phyloP scores from a whole-genome alignment of 2,797 vertebrate genomes.

The Pseudochromis fuscus region DNA sequence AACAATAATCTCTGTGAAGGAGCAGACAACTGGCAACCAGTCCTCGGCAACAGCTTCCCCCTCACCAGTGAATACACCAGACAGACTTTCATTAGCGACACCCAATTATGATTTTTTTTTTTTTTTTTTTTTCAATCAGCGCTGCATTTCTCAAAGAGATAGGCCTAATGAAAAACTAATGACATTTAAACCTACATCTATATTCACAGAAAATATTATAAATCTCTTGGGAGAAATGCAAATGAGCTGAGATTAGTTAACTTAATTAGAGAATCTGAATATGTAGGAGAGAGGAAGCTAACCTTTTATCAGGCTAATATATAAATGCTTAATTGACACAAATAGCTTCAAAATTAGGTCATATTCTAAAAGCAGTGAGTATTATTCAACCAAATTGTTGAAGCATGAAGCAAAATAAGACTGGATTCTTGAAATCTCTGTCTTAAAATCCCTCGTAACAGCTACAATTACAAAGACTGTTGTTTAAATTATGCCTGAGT shows the following conservation, averaged over 20 bases:
- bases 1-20: no score
- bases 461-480: not conserved
- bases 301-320: constrained; percentile 16
- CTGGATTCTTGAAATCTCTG: constrained; percentile 18
- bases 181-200: constrained; percentile 2
- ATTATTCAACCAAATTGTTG: no score
- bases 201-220: constrained; percentile 25
- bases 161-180: constrained; percentile 18
- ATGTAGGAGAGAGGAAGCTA: constrained; percentile 9
- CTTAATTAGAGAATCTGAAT: constrained; percentile 32
- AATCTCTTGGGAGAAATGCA: constrained; percentile 38
- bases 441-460: constrained; percentile 6
- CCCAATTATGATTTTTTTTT: not conserved
- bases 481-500: not conserved
- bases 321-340: constrained; percentile 19
- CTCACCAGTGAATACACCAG: not conserved
- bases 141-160: not conserved
- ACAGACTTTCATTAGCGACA: not conserved
- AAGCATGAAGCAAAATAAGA: not conserved
- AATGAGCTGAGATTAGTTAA: constrained; percentile 29
- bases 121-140: not conserved
- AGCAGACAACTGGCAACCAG: no score
- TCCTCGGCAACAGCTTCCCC: no score
- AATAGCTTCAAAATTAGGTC: not conserved
- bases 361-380: no score